Evolutionary conservation across 2,113 vertebrate genomes (phyloP), one percentile per base, ranked within the genome.

Genomic region (Meriones unguiculatus): DNA sequence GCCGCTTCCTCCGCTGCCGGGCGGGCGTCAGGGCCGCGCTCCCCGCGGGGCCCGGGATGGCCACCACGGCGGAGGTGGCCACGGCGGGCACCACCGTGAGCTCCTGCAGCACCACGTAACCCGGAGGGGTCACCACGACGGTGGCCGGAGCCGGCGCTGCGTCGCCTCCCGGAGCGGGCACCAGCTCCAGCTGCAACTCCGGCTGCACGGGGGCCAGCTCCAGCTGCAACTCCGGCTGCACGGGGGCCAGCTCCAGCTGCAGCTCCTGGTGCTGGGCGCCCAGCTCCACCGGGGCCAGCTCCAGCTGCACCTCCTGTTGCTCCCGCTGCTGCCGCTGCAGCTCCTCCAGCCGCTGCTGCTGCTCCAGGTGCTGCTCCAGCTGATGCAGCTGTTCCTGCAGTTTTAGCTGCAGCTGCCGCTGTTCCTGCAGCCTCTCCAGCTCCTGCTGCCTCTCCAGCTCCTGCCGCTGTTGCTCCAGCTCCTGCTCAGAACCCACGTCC

Each of bases 261-360:
- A 80, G 69, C 98, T 97, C 97, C 98, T 99, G 98, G 98, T 98
- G 97, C 98, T 98, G n/a, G n/a, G n/a, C n/a, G n/a, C n/a, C 95
- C 70, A 97, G 81, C 78, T 95, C 90, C 96, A 97, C 93, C 0
- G 97, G 95, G 0, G 96, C 89, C 89, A 97, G 95, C 78, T 97
- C 97, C 87, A 98, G 93, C 57, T 93, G 96, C 22, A 80, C 73
- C 98, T 97, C 97, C 98, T 99, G 98, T 98, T 98, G 97, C 98
- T 98, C 87, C 97, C 98, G 1, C 98, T 99, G 54, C 97, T 87
- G 89, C 92, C 85, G 94, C 78, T 87, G 78, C 59, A 95, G 64
- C 80, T 92, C 64, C 89, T 91, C 78, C 84, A 91, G 90, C 84
- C 86, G 91, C 69, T 72, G 67, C n/a, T 96, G 95, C 28, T 92